These are phyloP conservation scores for Meghimatium bilineatum DNA, from an alignment of 2,888 invertebrate genomes.

Conservation along the genomic window DNA sequence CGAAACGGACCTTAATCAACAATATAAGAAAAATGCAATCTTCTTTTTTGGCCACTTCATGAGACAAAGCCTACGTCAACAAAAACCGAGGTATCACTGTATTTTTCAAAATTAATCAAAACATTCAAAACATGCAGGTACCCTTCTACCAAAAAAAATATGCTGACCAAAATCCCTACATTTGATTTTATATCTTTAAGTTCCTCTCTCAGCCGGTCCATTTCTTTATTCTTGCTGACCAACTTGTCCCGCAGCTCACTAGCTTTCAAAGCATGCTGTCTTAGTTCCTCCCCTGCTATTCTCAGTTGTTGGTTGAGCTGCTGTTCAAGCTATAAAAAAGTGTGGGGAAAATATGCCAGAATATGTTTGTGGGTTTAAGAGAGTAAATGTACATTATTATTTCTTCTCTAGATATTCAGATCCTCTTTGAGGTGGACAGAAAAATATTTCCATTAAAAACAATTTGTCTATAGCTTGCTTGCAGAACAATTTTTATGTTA, in stretches of 20 bases:
- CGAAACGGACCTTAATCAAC: too few species aligned
- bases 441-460: too few species aligned
- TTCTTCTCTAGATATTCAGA: not conserved
- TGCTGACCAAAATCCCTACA: constrained; percentile 12
- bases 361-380: not conserved
- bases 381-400: not conserved
- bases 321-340: constrained; percentile 35
- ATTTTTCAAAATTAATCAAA: too few species aligned
- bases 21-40: too few species aligned
- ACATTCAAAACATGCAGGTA: not conserved
- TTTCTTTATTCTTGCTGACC: constrained; percentile 12
- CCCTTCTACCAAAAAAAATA: not conserved
- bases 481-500: too few species aligned
- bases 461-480: too few species aligned
- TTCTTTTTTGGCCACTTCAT: too few species aligned
- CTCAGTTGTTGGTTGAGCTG: constrained; percentile 23
- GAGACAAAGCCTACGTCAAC: too few species aligned
- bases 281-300: constrained; percentile 16
- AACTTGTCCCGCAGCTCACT: constrained; percentile 19
- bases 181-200: not conserved
- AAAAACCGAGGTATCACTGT: too few species aligned
- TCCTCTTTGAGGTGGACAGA: not conserved
- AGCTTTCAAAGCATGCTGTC: constrained; percentile 7
- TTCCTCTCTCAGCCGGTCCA: constrained; percentile 26
- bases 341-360: constrained; percentile 16